Evolutionary conservation across 2,113 vertebrate genomes (phyloP), one percentile per base, ranked within the genome.

Genomic region (Pluvialis apricaria): DNA sequence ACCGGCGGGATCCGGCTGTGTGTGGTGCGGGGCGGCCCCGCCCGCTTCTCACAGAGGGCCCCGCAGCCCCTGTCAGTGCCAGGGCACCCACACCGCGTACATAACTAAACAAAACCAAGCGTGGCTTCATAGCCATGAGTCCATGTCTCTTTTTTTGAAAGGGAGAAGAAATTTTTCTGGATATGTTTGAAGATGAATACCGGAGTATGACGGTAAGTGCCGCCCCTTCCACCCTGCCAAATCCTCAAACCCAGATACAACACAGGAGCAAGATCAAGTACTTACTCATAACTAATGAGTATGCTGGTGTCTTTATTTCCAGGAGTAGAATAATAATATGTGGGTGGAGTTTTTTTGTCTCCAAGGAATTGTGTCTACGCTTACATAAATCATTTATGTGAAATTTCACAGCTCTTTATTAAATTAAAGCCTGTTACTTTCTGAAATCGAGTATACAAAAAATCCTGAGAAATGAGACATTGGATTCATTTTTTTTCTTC

Each of bases 111-210:
- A 91, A 91, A 70, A 73, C 26, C 38, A 87, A 82, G 34, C 88
- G 65, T 80, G 76, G 38, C 40, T 79, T 45, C 31, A 10, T 31
- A 90, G 44, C 34, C 7, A 0, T 36, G 25, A 29, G n/a, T 94
- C 38, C 18, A 4, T 82, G 6, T 91, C 26, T 15, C 72, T 80
- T 86, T 83, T 72, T 55, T 94, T 73, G 77, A 29, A 97, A 99
- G 99, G 99, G 99, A 55, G 99, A 99, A 97, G 99, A 99, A 94
- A 99, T 99, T 91, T 99, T 99, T 88, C 96, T 99, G 98, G 99
- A 99, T 97, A 99, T 99, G 99, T 99, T 99, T 98, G 99, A 99
- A 97, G 99, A 99, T 54, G 99, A 99, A 79, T 99, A 99, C 97
- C 98, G 99, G 93, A 99, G 99, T 95, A 99, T 99, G 99, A 99